Conservation (phyloP, 2,888 invertebrate species). For the Alloscopus bannaensis region DNA sequence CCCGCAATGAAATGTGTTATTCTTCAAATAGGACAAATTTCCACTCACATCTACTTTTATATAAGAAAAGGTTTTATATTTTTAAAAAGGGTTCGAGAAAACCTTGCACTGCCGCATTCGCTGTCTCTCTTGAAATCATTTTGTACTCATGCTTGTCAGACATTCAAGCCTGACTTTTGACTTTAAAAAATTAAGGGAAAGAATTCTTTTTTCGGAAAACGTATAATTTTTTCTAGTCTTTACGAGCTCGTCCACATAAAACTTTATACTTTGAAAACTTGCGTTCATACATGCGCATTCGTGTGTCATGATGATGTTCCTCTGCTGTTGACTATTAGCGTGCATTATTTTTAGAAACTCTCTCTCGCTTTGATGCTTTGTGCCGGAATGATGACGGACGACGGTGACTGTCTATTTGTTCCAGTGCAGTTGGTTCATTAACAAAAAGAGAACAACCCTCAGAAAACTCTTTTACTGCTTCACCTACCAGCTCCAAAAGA, state of each 20-base stretch:
- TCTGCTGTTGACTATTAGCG: slow-evolving; percentile 26
- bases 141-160: slow-evolving; percentile 51
- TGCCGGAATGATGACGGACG: slow-evolving; percentile 60
- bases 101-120: not conserved
- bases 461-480: slow-evolving; percentile 44
- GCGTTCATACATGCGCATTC: not conserved
- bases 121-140: slow-evolving; percentile 19
- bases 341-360: slow-evolving; percentile 61
- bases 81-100: slow-evolving; percentile 42
- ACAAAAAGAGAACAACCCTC: slow-evolving; percentile 50
- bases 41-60: too few species aligned
- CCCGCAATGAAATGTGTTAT: too few species aligned
- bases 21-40: too few species aligned
- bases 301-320: not conserved
- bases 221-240: slow-evolving; percentile 63
- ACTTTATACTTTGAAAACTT: not conserved
- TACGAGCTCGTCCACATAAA: slow-evolving; percentile 42
- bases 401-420: slow-evolving; percentile 65
- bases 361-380: slow-evolving; percentile 38
- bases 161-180: slow-evolving; percentile 61
- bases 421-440: slow-evolving; percentile 66
- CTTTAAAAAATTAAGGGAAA: slow-evolving; percentile 54
- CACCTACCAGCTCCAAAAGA: not conserved
- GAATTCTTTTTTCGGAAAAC: slow-evolving; percentile 54
- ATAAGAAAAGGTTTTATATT: too few species aligned